These are phyloP conservation scores for Neoascia interrupta DNA, from an alignment of 2,888 invertebrate species.

Conservation along the genomic window DNA sequence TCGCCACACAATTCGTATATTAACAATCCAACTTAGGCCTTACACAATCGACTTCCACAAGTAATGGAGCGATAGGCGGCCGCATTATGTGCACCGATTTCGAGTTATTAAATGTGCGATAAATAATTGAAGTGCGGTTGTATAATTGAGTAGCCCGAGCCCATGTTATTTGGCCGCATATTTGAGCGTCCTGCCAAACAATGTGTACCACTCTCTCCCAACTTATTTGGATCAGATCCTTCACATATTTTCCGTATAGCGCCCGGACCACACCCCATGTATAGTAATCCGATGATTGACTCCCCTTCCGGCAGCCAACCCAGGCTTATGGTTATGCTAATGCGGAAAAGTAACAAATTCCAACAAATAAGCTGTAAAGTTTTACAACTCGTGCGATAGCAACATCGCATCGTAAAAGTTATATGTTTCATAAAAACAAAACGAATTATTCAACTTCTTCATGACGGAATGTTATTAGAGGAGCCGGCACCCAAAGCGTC, in stretches of 20 bases:
- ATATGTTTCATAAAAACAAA: no score
- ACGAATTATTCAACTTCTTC: conserved; percentile 19
- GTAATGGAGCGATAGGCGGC: no score
- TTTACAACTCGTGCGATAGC: conserved; percentile 31
- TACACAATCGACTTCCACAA: no score
- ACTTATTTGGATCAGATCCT: no score
- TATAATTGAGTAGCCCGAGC: conserved; percentile 39
- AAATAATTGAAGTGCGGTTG: conserved; percentile 49
- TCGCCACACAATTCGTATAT: no score
- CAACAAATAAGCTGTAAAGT: conserved; percentile 41
- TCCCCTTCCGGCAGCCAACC: background rate
- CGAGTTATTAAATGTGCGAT: conserved; percentile 39
- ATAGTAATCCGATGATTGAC: no score
- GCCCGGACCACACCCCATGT: conserved; percentile 11
- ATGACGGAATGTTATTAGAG: conserved; percentile 7
- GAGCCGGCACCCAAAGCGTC: no score
- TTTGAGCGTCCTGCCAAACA: conserved; percentile 10
- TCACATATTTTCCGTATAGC: no score
- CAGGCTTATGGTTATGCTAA: conserved; percentile 1
- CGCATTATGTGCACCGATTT: no score
- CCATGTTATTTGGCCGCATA: conserved; percentile 39
- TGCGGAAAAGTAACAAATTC: conserved; percentile 33
- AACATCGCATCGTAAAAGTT: conserved; percentile 39
- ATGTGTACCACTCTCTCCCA: conserved; percentile 15
- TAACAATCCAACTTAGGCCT: no score